Evolutionary conservation across 2,888 invertebrate genomes (phyloP).

Genomic region (Melipona beecheii): DNA sequence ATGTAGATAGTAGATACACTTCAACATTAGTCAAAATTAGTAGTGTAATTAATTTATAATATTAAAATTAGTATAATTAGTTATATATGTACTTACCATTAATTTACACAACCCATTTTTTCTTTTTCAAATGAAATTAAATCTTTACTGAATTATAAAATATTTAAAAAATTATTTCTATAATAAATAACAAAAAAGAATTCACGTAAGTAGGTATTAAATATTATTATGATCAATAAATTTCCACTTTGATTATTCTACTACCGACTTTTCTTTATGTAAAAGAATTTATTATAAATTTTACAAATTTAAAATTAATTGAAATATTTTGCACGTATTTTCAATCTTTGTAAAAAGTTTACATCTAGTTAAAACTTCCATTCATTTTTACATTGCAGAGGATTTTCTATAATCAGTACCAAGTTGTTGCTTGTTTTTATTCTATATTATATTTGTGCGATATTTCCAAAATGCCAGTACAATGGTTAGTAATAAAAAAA

Average conservation of each 20-base stretch:
- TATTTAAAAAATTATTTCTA: not conserved
- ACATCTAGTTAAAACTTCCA: not conserved
- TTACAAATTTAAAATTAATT: not conserved
- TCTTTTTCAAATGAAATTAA: not conserved
- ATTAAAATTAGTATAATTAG: not conserved
- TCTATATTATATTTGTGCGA: conserved; percentile 79
- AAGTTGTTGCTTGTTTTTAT: conserved; percentile 47
- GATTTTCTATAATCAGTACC: conserved; percentile 52
- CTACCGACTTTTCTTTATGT: not conserved
- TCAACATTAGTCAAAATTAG: not conserved
- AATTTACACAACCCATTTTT: not conserved
- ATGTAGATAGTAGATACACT: not conserved
- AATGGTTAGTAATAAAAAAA: conserved; percentile 76
- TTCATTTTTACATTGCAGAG: conserved; percentile 20
- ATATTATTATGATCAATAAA: not conserved
- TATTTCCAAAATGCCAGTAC: conserved; percentile 79
- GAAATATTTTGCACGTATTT: not conserved
- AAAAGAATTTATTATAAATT: not conserved
- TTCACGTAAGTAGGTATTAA: not conserved
- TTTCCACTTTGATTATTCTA: not conserved
- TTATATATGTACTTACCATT: not conserved
- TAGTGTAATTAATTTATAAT: not conserved
- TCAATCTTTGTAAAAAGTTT: not conserved
- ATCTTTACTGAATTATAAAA: not conserved
- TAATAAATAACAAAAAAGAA: not conserved